These are phyloP conservation scores for Vicugna pacos DNA, from an alignment of 2,113 vertebrate species.

Conservation along the genomic window DNA sequence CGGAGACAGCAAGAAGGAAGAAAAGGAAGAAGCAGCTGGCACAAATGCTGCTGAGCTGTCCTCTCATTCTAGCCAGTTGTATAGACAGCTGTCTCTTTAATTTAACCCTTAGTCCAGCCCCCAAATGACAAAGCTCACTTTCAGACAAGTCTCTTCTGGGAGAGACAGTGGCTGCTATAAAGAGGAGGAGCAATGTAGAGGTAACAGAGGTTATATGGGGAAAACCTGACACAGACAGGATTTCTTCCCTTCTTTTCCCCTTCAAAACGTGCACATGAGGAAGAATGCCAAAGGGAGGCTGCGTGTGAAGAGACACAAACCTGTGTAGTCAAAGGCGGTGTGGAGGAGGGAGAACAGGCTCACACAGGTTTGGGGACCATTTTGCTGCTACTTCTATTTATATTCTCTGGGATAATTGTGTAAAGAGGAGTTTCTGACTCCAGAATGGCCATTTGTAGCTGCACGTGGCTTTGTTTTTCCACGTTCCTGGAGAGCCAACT, in stretches of 20 bases:
- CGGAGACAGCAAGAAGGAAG: constrained; percentile 41
- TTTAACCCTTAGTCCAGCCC: constrained; percentile 62
- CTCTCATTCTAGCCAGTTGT: constrained; percentile 57
- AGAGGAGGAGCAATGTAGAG: constrained; percentile 8
- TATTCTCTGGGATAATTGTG: constrained; percentile 48
- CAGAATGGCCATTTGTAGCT: constrained; percentile 46
- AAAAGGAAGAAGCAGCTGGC: constrained; percentile 62
- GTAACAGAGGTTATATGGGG: not conserved
- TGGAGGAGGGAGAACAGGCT: constrained; percentile 38
- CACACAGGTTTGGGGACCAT: constrained; percentile 12
- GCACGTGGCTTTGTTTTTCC: constrained; percentile 50
- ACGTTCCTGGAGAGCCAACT: not conserved
- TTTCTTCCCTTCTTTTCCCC: not conserved
- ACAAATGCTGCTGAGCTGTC: not conserved
- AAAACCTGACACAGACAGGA: constrained; percentile 24
- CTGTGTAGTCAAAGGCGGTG: constrained; percentile 9
- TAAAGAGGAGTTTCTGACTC: constrained; percentile 60
- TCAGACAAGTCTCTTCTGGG: constrained; percentile 40
- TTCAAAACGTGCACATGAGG: not conserved
- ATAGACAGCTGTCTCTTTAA: constrained; percentile 76
- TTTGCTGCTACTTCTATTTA: constrained; percentile 61
- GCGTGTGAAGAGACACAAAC: not conserved
- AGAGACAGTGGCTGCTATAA: constrained; percentile 36
- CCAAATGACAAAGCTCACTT: constrained; percentile 50
- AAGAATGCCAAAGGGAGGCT: not conserved